These are phyloP conservation scores for Bos javanicus DNA, from an alignment of 2,113 vertebrate genomes.

Conservation along the genomic window DNA sequence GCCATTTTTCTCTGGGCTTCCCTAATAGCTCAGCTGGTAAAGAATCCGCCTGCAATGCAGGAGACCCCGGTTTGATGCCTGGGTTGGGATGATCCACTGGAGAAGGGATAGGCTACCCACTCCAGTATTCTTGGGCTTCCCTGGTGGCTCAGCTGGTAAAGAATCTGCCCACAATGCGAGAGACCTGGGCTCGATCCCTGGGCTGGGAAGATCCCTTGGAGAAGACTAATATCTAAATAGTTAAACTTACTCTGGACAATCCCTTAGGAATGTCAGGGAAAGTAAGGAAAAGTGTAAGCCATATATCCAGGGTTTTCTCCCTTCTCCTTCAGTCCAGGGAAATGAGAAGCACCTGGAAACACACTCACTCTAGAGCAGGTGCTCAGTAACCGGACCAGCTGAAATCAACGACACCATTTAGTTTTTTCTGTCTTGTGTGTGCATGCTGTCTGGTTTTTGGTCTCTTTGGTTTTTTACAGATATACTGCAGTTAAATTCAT, in stretches of 20 bases:
- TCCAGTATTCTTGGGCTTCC: not conserved
- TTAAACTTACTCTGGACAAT: not conserved
- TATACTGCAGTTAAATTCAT: not conserved
- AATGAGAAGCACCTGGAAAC: not conserved
- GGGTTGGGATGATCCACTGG: not conserved
- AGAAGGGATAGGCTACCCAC: not conserved
- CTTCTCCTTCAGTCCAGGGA: not conserved
- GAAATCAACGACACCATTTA: not conserved
- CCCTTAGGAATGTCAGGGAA: not conserved
- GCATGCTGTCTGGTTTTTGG: not conserved
- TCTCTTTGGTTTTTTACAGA: not conserved
- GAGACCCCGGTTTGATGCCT: not conserved
- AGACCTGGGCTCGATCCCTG: not conserved
- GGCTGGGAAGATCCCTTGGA: not conserved
- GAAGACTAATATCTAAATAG: not conserved
- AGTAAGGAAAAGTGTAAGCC: not conserved
- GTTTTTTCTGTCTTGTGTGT: not conserved
- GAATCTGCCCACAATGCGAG: not conserved
- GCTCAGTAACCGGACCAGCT: not conserved
- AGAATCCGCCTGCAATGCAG: not conserved
- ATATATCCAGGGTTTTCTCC: not conserved
- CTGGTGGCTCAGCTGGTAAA: not conserved
- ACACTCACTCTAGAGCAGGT: not conserved
- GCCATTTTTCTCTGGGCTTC: not conserved
- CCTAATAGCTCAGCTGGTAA: not conserved